phyloP scores from a whole-genome alignment of 2,797 vertebrate genomes.

The Rousettus madagascariensis region DNA sequence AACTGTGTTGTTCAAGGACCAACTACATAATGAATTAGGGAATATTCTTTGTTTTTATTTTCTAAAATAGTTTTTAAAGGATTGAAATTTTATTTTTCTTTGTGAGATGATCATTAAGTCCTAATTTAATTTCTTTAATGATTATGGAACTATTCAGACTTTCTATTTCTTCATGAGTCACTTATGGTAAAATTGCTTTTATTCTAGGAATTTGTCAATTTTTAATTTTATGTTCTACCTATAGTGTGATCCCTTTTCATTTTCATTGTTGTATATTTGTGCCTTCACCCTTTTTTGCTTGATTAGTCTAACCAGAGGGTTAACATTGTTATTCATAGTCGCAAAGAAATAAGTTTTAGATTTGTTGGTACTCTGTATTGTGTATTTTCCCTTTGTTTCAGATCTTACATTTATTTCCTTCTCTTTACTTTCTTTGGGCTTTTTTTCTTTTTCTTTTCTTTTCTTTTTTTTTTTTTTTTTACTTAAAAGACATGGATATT shows the following conservation, averaged over 20 bases:
- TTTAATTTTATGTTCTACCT: background rate
- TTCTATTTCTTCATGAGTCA: background rate
- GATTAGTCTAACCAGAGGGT: background rate
- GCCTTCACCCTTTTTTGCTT: background rate
- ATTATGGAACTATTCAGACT: background rate
- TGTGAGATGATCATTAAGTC: background rate
- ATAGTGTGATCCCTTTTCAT: background rate
- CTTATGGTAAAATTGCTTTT: background rate
- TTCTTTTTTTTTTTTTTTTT: background rate
- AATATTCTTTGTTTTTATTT: constrained; percentile 2
- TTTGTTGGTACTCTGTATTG: background rate
- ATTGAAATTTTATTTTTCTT: background rate
- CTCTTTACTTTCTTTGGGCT: background rate
- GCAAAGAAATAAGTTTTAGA: background rate
- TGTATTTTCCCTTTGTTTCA: background rate
- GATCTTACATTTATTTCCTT: background rate
- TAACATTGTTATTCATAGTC: background rate
- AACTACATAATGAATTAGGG: background rate
- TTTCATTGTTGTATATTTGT: background rate
- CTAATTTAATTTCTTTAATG: constrained; percentile 19
- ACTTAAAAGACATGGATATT: background rate
- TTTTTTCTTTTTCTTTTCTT: background rate
- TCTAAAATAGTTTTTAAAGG: background rate
- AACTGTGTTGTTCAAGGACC: no score
- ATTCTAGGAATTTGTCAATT: background rate